These are phyloP conservation scores for Picathartes gymnocephalus DNA, from an alignment of 2,113 vertebrate species.

Conservation along the genomic window DNA sequence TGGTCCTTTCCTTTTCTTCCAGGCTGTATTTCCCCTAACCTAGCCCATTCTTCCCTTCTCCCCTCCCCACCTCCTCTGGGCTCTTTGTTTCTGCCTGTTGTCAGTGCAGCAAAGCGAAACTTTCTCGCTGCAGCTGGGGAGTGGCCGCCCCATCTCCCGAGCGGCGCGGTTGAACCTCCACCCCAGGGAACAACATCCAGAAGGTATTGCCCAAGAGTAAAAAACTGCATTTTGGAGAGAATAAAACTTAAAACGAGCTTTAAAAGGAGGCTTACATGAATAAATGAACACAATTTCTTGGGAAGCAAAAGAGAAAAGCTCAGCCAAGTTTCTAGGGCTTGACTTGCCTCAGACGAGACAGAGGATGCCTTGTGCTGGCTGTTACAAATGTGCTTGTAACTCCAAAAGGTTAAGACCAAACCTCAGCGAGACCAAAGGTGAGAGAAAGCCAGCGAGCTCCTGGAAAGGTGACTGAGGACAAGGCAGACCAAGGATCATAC, in stretches of 20 bases:
- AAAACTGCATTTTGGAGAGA: neutral
- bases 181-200: neutral
- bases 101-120: neutral
- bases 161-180: neutral
- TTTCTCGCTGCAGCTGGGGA: neutral
- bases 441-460: neutral
- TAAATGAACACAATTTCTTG: neutral
- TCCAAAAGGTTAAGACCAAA: neutral
- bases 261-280: neutral
- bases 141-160: neutral
- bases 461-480: neutral
- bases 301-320: neutral
- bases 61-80: neutral
- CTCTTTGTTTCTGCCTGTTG: conserved; percentile 7
- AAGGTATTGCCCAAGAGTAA: neutral
- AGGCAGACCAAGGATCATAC: neutral
- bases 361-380: neutral
- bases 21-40: conserved; percentile 28
- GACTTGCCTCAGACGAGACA: neutral
- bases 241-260: neutral
- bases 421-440: neutral
- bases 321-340: neutral
- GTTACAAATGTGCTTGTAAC: neutral
- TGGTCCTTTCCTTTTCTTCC: conserved; percentile 40
- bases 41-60: conserved; percentile 6